phyloP scores from a whole-genome alignment of 2,888 invertebrate species.

The Polymixis lichenea region DNA sequence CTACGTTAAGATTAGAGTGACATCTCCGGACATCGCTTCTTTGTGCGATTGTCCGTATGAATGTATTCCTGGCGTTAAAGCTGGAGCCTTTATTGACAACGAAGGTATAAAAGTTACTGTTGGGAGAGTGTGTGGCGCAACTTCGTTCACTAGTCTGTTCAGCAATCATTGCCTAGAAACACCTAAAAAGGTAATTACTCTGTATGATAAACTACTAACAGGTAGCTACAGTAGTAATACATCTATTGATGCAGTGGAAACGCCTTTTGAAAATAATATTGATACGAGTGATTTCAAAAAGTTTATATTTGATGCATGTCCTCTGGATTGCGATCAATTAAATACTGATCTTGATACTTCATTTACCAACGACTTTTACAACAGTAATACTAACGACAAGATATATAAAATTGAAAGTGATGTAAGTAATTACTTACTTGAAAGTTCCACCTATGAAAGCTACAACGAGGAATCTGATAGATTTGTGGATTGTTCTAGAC shows the following conservation, averaged over 20 bases:
- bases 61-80: slow-evolving; percentile 80
- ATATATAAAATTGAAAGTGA: slow-evolving; percentile 9
- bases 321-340: slow-evolving; percentile 3
- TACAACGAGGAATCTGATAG: slow-evolving; percentile 7
- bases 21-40: slow-evolving; percentile 83
- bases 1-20: slow-evolving; percentile 83
- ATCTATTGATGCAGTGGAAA: slow-evolving; percentile 12
- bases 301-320: not conserved
- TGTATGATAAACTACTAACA: slow-evolving; percentile 27
- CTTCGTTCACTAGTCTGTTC: slow-evolving; percentile 65
- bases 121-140: slow-evolving; percentile 77
- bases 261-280: not conserved
- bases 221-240: slow-evolving; percentile 26
- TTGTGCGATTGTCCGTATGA: slow-evolving; percentile 82
- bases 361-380: slow-evolving; percentile 1
- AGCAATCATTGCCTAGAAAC: slow-evolving; percentile 15
- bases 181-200: slow-evolving; percentile 17
- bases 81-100: slow-evolving; percentile 79
- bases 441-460: not conserved
- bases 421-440: slow-evolving; percentile 8
- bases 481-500: not conserved
- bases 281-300: slow-evolving; percentile 30
- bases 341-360: slow-evolving; percentile 15
- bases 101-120: slow-evolving; percentile 84
- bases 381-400: not conserved